Conservation (phyloP, 2,113 vertebrate genomes). For the Gopherus flavomarginatus region DNA sequence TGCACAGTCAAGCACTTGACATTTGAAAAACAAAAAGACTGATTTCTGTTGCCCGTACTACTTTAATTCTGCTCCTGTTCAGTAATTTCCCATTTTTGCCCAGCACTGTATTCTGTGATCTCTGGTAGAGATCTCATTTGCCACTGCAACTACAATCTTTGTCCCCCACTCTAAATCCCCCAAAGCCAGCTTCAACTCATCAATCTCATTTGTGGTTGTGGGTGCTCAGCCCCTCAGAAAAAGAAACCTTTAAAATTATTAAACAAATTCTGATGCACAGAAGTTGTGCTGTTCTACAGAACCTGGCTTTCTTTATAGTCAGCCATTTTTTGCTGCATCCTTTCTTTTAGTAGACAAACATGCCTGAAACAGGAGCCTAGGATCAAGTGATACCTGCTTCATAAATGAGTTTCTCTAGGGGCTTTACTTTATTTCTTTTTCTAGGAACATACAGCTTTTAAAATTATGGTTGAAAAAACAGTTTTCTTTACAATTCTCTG, state of each 20-base stretch:
- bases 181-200: not conserved
- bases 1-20: not conserved
- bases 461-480: not conserved
- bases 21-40: not conserved
- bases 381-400: not conserved
- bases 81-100: not conserved
- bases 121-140: not conserved
- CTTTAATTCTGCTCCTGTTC: not conserved
- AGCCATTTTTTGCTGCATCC: not conserved
- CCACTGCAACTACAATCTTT: not conserved
- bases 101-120: not conserved
- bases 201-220: not conserved
- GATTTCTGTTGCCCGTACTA: not conserved
- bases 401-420: not conserved
- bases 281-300: not conserved
- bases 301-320: not conserved
- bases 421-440: not conserved
- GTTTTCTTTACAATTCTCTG: not conserved
- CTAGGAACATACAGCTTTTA: accelerated
- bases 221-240: not conserved
- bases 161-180: not conserved
- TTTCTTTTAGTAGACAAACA: not conserved
- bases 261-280: not conserved
- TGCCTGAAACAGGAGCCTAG: not conserved
- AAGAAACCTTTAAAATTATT: not conserved